Percentiles rank a stretch among this genome's conserved stretches.
These are phyloP conservation scores for Leptarthrus brevirostris DNA, from an alignment of 2,888 invertebrate species.

Conservation along the genomic window DNA sequence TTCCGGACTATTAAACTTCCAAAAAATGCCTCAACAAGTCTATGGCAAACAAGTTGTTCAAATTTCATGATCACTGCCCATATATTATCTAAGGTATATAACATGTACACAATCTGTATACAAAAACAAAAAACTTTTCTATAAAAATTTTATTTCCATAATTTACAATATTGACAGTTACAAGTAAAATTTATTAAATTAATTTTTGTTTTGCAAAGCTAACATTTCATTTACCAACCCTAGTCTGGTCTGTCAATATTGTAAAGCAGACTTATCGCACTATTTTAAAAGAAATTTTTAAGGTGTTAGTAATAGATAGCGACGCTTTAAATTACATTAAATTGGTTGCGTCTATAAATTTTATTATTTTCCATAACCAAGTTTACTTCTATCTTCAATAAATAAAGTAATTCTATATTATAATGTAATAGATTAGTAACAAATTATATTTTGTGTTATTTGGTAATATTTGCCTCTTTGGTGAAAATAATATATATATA, in stretches of 20 bases:
- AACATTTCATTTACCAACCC: slow-evolving; percentile 46
- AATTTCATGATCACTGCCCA: too few species aligned
- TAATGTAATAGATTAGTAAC: slow-evolving; percentile 5
- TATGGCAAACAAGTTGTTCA: too few species aligned
- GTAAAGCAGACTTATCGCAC: slow-evolving; percentile 51
- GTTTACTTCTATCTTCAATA: slow-evolving; percentile 28
- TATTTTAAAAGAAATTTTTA: background rate
- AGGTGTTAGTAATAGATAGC: too few species aligned
- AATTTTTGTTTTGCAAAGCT: slow-evolving; percentile 8
- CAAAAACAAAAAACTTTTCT: slow-evolving; percentile 16
- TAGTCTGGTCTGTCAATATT: slow-evolving; percentile 53
- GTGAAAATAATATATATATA: background rate
- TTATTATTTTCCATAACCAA: slow-evolving; percentile 25
- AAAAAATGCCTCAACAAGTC: too few species aligned
- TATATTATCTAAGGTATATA: too few species aligned
- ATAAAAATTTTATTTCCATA: slow-evolving; percentile 29
- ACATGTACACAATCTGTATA: too few species aligned
- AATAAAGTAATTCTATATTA: slow-evolving; percentile 33
- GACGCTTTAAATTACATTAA: background rate
- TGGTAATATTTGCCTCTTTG: background rate
- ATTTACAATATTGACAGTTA: slow-evolving; percentile 46
- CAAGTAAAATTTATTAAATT: slow-evolving; percentile 18
- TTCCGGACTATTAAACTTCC: too few species aligned
- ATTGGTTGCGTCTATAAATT: slow-evolving; percentile 43
- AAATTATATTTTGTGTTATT: background rate